Percentiles rank a stretch among this genome's conserved stretches.
These are phyloP conservation scores for Syngnathus scovelli DNA, from an alignment of 2,113 vertebrate genomes.

Conservation along the genomic window DNA sequence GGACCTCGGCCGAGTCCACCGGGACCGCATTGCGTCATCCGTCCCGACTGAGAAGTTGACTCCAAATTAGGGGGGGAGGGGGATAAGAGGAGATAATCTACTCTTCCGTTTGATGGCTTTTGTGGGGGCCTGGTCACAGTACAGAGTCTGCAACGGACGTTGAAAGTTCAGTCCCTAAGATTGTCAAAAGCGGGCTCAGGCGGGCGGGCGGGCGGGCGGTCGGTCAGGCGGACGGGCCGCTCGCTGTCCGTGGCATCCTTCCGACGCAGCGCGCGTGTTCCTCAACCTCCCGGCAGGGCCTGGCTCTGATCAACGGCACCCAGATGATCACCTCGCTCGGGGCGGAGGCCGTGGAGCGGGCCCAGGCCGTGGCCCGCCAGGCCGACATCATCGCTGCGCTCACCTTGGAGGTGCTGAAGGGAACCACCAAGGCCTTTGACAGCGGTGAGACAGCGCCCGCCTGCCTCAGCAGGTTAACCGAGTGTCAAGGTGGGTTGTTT, in stretches of 20 bases:
- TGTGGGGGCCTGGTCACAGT: too few relatives aligned
- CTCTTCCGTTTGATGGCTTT: too few relatives aligned
- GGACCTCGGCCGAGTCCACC: not conserved
- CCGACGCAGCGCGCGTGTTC: too few relatives aligned
- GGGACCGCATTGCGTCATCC: slow-evolving; percentile 3
- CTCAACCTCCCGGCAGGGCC: slow-evolving; percentile 70
- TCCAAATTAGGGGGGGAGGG: too few relatives aligned
- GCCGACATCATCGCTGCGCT: slow-evolving; percentile 94
- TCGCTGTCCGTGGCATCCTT: too few relatives aligned
- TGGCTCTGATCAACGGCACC: slow-evolving; percentile 95
- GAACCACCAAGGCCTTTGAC: slow-evolving; percentile 95
- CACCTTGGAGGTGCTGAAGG: slow-evolving; percentile 93
- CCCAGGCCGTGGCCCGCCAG: slow-evolving; percentile 83
- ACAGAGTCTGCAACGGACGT: not conserved
- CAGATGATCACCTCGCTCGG: slow-evolving; percentile 99
- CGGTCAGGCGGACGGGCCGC: too few relatives aligned
- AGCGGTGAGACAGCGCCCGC: slow-evolving; percentile 73
- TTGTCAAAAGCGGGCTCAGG: too few relatives aligned
- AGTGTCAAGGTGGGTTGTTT: not conserved
- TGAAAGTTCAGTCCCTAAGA: not conserved
- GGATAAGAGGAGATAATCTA: too few relatives aligned
- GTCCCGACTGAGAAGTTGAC: not conserved
- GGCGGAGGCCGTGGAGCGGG: slow-evolving; percentile 91
- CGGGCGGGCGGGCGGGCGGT: too few relatives aligned
- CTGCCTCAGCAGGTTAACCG: too few relatives aligned